phyloP scores from a whole-genome alignment of 2,888 invertebrate species.

The Lymantria monacha region DNA sequence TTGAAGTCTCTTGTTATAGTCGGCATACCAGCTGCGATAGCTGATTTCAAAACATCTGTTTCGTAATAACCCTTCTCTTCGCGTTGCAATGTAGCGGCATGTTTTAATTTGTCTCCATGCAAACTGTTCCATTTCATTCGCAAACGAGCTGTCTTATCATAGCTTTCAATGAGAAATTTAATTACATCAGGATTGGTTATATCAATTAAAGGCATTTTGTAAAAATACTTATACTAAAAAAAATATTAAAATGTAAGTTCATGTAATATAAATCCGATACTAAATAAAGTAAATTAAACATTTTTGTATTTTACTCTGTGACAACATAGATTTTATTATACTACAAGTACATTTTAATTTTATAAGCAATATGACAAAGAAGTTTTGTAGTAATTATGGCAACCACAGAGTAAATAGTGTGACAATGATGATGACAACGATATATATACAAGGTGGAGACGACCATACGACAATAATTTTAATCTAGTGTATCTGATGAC shows the following conservation, averaged over 20 bases:
- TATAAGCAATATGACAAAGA: neutral
- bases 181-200: constrained; percentile 48
- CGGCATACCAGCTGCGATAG: constrained; percentile 38
- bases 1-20: constrained; percentile 39
- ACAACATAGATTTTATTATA: neutral
- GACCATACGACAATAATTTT: too few species aligned
- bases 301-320: neutral
- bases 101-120: constrained; percentile 33
- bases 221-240: neutral
- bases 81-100: constrained; percentile 41
- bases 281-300: neutral
- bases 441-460: too few species aligned
- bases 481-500: too few species aligned
- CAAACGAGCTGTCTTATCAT: constrained; percentile 48
- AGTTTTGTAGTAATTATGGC: neutral
- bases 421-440: too few species aligned
- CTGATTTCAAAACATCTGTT: constrained; percentile 34
- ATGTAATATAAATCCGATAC: neutral
- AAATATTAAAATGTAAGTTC: neutral
- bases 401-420: neutral
- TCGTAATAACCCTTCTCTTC: constrained; percentile 42
- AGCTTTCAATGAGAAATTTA: constrained; percentile 49
- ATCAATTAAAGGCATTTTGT: constrained; percentile 46
- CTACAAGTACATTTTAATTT: neutral
- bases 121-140: constrained; percentile 49